Conservation (phyloP, 2,797 vertebrate species). For the Taenioides sp. region DNA sequence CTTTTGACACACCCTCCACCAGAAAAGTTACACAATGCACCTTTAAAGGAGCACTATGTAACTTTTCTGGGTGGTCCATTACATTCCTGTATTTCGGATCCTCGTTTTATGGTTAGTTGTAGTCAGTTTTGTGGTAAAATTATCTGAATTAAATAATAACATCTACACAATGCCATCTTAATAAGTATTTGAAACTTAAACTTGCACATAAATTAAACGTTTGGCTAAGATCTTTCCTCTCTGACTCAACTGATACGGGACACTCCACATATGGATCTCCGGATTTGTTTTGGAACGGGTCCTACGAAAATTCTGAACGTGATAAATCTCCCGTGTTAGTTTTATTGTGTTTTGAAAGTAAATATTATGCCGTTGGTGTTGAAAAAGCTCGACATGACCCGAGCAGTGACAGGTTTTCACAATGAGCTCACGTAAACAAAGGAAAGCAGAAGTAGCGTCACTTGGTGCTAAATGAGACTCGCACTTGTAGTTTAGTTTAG, state of each 20-base stretch:
- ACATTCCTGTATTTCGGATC: no score
- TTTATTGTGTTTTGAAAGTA: neutral
- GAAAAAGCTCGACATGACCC: neutral
- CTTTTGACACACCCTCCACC: no score
- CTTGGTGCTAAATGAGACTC: neutral
- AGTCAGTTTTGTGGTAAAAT: no score
- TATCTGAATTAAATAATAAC: no score
- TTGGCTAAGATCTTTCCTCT: neutral
- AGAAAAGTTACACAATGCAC: no score
- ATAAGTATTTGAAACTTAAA: no score
- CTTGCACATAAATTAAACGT: neutral
- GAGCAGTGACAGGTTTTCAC: neutral
- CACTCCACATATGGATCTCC: neutral
- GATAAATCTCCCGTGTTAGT: neutral
- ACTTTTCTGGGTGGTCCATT: no score
- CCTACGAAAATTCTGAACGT: neutral
- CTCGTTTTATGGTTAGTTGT: no score
- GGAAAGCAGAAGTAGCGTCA: neutral
- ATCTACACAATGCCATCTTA: no score
- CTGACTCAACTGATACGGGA: neutral
- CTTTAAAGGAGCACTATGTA: no score
- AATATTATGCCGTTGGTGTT: neutral
- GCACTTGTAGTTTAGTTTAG: neutral
- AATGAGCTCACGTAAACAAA: neutral
- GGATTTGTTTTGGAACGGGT: neutral